Evolutionary conservation across 2,888 invertebrate species (phyloP).

Genomic region (Lepetodrilus schrolli): DNA sequence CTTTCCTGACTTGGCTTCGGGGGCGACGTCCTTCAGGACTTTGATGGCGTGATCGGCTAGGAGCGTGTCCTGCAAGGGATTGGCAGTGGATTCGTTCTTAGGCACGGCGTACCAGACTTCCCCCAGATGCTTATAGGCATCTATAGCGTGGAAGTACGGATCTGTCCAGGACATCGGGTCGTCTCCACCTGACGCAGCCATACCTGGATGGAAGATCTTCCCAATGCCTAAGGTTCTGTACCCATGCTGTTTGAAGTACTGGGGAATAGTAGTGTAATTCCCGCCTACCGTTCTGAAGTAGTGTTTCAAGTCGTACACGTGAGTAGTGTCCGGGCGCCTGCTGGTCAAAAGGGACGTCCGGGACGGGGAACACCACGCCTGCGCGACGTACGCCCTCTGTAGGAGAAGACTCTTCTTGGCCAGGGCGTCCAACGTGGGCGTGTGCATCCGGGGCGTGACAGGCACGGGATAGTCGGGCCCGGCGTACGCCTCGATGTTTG

Average conservation of each 20-base stretch:
- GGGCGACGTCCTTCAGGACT: conserved; percentile 83
- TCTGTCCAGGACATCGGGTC: conserved; percentile 59
- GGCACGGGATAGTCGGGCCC: conserved; percentile 46
- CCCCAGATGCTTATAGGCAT: background rate
- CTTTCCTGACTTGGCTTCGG: conserved; percentile 80
- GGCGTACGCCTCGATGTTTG: conserved; percentile 41
- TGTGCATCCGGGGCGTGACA: conserved; percentile 41
- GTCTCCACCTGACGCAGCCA: conserved; percentile 32
- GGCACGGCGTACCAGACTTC: background rate
- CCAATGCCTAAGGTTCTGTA: conserved; percentile 44
- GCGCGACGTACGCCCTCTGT: conserved; percentile 35
- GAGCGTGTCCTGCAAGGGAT: conserved; percentile 31
- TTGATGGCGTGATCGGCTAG: conserved; percentile 76
- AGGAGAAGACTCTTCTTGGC: conserved; percentile 38
- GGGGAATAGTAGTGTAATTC: conserved; percentile 49
- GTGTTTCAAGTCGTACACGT: conserved; percentile 40
- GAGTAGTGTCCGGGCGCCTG: conserved; percentile 48
- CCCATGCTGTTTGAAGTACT: conserved; percentile 50
- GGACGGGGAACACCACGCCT: conserved; percentile 34
- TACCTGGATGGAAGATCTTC: conserved; percentile 40
- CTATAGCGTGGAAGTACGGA: conserved; percentile 45
- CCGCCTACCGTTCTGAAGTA: conserved; percentile 45
- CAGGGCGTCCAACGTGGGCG: conserved; percentile 40
- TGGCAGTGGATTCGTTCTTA: background rate
- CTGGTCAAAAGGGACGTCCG: conserved; percentile 39